Conservation (phyloP, 2,797 vertebrate genomes). For the Pipistrellus nathusii region DNA sequence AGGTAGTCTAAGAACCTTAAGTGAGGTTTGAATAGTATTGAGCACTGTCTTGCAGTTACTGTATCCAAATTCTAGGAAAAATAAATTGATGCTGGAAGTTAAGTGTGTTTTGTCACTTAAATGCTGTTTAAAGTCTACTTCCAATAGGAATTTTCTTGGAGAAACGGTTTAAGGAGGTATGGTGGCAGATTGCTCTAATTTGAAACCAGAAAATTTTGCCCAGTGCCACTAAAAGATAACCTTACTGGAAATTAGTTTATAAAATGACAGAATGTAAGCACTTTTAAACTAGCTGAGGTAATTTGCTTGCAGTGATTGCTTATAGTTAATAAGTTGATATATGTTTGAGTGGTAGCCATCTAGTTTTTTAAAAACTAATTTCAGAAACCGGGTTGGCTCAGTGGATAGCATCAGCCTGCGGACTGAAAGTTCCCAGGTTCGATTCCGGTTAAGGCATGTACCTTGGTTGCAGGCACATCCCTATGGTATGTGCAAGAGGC, state of each 20-base stretch:
- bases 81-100: background rate
- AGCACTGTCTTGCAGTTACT: background rate
- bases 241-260: background rate
- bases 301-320: background rate
- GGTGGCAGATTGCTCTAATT: background rate
- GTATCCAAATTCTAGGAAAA: background rate
- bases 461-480: too few relatives aligned
- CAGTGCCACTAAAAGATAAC: background rate
- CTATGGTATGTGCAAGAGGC: too few relatives aligned
- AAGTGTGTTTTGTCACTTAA: slow-evolving; percentile 1
- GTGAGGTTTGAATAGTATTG: background rate
- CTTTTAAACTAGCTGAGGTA: background rate
- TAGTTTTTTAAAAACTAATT: too few relatives aligned
- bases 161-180: background rate
- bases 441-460: too few relatives aligned
- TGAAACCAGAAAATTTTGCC: too few relatives aligned
- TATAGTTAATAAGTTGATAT: background rate
- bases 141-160: background rate
- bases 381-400: too few relatives aligned
- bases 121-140: background rate
- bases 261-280: background rate
- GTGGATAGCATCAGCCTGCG: too few relatives aligned
- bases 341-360: background rate
- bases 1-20: background rate
- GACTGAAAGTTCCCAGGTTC: too few relatives aligned